Evolutionary conservation across 1,140 invertebrate species (phyloP), one percentile per base, ranked within the genome.

Genomic region (Procambarus virginalis): DNA sequence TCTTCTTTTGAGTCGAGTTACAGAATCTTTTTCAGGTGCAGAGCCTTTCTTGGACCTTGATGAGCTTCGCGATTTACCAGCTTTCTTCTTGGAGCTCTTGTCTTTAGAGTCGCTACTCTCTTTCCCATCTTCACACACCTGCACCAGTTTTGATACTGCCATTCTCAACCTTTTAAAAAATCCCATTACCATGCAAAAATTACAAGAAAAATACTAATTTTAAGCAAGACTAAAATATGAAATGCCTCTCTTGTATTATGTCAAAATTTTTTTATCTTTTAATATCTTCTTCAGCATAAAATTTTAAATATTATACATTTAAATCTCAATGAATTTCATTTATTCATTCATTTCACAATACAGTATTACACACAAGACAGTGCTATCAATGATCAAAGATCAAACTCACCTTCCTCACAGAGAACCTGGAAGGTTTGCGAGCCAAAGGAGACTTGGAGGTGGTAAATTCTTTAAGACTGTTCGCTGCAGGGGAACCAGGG

Each of bases 361-460:
- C n/a, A 34, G 34, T 34, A 34, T 34, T 34, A 34, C 34, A 34
- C 34, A 34, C 34, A 34, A 34, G 34, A 34, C 34, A 34, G 34
- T 34, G 0, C 34, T 34, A 34, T 34, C 34, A 34, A 34, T 34
- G 34, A 34, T 34, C 34, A 55, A 55, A 55, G 51, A 55, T 10
- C 20, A 14, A 55, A 68, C 82, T 76, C 14, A 91, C 91, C 78
- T 89, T 91, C 46, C 76, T 89, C n/a, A 91, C 80, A n/a, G 91
- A 91, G 78, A 91, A 91, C 12, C 91, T 78, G 22, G 91, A 91
- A 22, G 82, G 46, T 55, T 82, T 85, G 49, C 91, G 91, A 20
- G 49, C 76, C n/a, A 80, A 48, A 2, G 83, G 84, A 64, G 84
- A 86, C 60, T 88, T 84, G 34, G 89, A 86, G 34, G 90, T 51